Evolutionary conservation across 2,113 vertebrate species (phyloP).

Genomic region (Xenus cinereus): DNA sequence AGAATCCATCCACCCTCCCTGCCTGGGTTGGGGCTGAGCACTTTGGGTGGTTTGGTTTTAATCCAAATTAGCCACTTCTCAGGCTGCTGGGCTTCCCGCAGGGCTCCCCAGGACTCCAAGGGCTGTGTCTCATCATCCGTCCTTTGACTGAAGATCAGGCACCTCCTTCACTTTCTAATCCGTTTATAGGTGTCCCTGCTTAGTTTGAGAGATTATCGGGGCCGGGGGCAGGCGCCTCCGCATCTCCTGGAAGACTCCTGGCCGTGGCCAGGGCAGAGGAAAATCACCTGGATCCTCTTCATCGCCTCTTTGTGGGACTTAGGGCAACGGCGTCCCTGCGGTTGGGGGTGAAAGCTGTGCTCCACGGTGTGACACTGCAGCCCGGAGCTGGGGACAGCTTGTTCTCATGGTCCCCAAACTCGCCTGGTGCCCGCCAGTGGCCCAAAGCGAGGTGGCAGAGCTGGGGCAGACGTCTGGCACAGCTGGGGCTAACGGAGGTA

Average conservation of each 20-base stretch:
- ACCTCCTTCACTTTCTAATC: slow-evolving; percentile 67
- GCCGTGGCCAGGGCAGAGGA: background rate
- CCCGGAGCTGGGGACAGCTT: background rate
- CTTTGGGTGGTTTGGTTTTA: background rate
- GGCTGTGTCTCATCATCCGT: background rate
- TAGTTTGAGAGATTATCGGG: background rate
- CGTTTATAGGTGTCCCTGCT: slow-evolving; percentile 44
- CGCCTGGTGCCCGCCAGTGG: accelerated
- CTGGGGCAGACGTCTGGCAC: background rate
- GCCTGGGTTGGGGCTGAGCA: background rate
- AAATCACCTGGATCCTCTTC: background rate
- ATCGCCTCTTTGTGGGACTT: accelerated
- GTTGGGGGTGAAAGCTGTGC: background rate
- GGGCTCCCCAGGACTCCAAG: background rate
- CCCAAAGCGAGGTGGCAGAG: background rate
- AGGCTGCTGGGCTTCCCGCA: background rate
- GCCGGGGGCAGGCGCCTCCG: background rate
- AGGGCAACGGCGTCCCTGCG: background rate
- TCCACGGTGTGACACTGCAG: background rate
- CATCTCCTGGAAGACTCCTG: background rate
- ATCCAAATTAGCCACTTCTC: background rate
- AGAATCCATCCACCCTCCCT: background rate
- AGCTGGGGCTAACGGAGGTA: background rate
- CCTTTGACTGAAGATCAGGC: background rate
- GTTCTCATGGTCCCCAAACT: background rate